A percentile compares a stretch with the other conserved stretches of the same genome.
Evolutionary conservation across 2,113 vertebrate species (phyloP).

Genomic region (Microtus pennsylvanicus): DNA sequence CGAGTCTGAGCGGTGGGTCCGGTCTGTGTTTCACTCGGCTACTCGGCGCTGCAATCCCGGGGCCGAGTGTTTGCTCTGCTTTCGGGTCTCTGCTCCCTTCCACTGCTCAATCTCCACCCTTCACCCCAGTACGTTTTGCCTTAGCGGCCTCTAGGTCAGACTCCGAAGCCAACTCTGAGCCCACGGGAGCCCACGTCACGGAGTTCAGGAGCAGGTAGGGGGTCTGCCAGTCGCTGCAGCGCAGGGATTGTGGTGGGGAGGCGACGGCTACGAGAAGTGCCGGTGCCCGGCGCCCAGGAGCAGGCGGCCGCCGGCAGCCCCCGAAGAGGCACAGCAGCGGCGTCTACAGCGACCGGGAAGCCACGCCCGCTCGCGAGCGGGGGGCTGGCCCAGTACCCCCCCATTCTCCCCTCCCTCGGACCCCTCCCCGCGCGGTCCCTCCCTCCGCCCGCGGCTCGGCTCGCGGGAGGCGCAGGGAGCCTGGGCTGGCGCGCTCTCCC

Average conservation of each 20-base stretch:
- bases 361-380: constrained; percentile 77
- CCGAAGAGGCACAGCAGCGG: constrained; percentile 69
- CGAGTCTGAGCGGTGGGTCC: not conserved
- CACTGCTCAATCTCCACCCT: not conserved
- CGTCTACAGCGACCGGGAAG: constrained; percentile 73
- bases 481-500: constrained; percentile 75
- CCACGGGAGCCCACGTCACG: not conserved
- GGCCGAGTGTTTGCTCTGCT: not conserved
- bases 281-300: constrained; percentile 17
- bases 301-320: constrained; percentile 66
- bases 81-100: not conserved
- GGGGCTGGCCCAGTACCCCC: constrained; percentile 71
- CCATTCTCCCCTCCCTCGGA: not conserved
- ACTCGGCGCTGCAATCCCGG: not conserved
- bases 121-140: constrained; percentile 50
- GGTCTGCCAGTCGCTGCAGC: not conserved
- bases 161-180: not conserved
- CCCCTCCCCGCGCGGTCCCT: constrained; percentile 25
- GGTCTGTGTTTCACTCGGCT: not conserved
- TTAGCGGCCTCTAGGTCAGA: not conserved
- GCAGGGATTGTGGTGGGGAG: not conserved
- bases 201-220: not conserved
- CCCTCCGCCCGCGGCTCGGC: constrained; percentile 61
- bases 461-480: constrained; percentile 72
- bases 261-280: constrained; percentile 52